Percentiles rank a stretch among this genome's conserved stretches.
Evolutionary conservation across 2,113 vertebrate genomes (phyloP).

Genomic region (Cebus imitator): DNA sequence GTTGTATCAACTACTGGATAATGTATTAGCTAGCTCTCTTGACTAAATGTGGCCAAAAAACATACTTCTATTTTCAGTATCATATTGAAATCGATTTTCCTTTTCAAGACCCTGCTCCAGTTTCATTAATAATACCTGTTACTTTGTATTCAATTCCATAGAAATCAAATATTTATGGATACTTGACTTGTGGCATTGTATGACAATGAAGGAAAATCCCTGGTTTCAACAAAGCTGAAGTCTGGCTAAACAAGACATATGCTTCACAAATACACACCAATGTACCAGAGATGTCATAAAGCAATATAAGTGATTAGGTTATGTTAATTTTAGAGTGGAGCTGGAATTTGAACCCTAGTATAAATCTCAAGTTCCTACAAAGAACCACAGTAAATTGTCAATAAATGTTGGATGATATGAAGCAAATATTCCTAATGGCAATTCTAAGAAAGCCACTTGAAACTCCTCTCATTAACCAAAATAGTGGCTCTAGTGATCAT

Average conservation of each 20-base stretch:
- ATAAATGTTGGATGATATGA: background rate
- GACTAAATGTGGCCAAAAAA: constrained; percentile 4
- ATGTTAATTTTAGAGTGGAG: background rate
- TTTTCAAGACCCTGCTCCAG: constrained; percentile 12
- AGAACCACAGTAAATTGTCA: background rate
- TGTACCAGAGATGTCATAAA: background rate
- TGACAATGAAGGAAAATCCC: background rate
- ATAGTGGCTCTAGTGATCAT: background rate
- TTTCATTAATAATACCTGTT: background rate
- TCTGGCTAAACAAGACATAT: background rate
- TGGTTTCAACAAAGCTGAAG: background rate
- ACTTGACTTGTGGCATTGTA: background rate
- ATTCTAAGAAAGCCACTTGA: background rate
- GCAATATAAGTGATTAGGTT: background rate
- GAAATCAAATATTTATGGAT: background rate
- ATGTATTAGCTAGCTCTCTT: background rate
- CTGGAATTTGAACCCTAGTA: background rate
- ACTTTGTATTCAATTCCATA: background rate
- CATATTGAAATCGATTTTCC: constrained; percentile 1
- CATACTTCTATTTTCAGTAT: background rate
- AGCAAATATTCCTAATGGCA: background rate
- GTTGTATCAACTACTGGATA: background rate
- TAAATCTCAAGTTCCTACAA: background rate
- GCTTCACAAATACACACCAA: background rate
- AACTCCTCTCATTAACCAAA: background rate